Evolutionary conservation across 2,797 vertebrate genomes (phyloP).

Genomic region (Scolopax bukidnonensis): DNA sequence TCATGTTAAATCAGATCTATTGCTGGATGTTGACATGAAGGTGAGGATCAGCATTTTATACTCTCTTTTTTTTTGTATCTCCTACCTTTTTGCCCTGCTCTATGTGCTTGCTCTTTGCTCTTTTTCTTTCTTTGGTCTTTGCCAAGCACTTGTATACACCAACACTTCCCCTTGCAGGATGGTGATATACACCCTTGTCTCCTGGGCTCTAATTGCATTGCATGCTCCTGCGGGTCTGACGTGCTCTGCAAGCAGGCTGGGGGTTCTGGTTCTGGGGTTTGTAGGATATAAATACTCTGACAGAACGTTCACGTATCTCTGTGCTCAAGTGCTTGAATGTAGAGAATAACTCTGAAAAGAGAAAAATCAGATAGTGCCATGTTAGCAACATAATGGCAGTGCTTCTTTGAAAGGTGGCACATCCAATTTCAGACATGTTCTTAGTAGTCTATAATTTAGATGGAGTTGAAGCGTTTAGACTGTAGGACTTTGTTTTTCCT

Average conservation of each 20-base stretch:
- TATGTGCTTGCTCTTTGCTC: not conserved
- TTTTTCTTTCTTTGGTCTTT: not conserved
- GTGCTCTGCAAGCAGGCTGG: not conserved
- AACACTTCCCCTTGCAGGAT: fast-evolving
- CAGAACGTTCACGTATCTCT: not conserved
- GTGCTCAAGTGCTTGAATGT: not conserved
- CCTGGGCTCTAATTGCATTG: not conserved
- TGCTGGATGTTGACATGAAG: not conserved
- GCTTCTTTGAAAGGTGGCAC: constrained; percentile 1
- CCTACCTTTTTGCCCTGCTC: not conserved
- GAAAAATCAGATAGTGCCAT: not conserved
- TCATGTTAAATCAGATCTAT: not conserved
- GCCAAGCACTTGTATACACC: fast-evolving
- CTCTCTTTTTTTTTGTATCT: not conserved
- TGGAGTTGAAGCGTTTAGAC: constrained; percentile 4
- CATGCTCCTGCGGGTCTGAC: not conserved
- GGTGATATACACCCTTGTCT: not conserved
- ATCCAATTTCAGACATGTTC: constrained; percentile 11
- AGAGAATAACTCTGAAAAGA: not conserved
- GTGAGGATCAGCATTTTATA: not conserved
- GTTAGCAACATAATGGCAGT: not conserved
- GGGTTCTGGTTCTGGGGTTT: not conserved
- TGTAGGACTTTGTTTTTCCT: constrained; percentile 35
- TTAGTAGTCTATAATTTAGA: constrained; percentile 51
- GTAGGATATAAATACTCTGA: not conserved